Conservation (phyloP, 2,888 invertebrate species). For the Carcina quercana region DNA sequence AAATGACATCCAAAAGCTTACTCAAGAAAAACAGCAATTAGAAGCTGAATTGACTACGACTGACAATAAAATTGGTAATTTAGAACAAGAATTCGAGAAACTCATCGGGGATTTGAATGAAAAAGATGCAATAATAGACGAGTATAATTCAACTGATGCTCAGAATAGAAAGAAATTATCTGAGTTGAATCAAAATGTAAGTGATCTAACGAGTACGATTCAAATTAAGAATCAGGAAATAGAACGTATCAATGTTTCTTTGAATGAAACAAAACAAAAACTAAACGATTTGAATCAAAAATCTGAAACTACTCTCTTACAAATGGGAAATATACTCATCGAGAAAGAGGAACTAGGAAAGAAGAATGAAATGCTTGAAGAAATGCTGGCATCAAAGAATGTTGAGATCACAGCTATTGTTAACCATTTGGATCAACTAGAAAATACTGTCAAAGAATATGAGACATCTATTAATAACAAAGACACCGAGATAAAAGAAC, state of each 20-base stretch:
- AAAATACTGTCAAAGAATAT: constrained; percentile 27
- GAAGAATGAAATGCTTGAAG: constrained; percentile 33
- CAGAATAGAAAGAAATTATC: constrained; percentile 32
- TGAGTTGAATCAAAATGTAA: constrained; percentile 29
- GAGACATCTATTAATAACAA: constrained; percentile 33
- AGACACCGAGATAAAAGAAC: constrained; percentile 54
- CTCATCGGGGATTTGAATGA: constrained; percentile 50
- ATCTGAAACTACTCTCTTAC: constrained; percentile 31
- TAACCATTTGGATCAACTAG: constrained; percentile 27
- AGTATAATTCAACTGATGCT: constrained; percentile 34
- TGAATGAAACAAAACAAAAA: constrained; percentile 28
- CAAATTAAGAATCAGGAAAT: constrained; percentile 41
- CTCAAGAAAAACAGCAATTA: constrained; percentile 31
- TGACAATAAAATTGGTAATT: constrained; percentile 40
- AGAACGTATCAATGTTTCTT: constrained; percentile 31
- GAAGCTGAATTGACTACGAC: constrained; percentile 42
- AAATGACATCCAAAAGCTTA: constrained; percentile 38
- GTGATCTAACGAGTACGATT: constrained; percentile 35
- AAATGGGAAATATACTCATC: constrained; percentile 32
- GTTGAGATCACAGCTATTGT: constrained; percentile 33
- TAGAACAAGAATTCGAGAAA: constrained; percentile 57
- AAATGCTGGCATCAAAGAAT: constrained; percentile 40
- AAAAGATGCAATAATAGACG: constrained; percentile 50
- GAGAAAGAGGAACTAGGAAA: constrained; percentile 43
- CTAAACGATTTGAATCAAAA: constrained; percentile 23